Evolutionary conservation across 2,888 invertebrate species (phyloP).

Genomic region (Ornithoptera priamus): DNA sequence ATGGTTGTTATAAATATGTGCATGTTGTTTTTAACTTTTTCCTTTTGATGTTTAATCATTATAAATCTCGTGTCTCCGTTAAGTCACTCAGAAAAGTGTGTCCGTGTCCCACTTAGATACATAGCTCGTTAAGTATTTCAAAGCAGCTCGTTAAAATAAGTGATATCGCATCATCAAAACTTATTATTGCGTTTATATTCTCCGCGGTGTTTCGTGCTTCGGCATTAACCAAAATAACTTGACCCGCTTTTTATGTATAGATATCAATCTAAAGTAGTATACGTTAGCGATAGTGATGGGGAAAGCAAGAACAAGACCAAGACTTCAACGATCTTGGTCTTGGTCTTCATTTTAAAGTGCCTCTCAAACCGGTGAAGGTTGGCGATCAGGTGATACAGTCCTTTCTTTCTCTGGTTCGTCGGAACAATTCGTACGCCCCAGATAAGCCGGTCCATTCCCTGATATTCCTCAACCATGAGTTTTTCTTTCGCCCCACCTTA

Average conservation of each 20-base stretch:
- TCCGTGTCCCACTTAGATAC: constrained; percentile 33
- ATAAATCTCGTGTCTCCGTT: constrained; percentile 12
- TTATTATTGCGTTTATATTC: constrained; percentile 5
- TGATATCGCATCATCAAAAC: constrained; percentile 4
- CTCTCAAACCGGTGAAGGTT: too few species aligned
- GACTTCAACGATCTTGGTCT: too few species aligned
- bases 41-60: constrained; percentile 12
- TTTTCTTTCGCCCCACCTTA: too few species aligned
- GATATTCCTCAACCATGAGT: too few species aligned
- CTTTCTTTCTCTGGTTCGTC: too few species aligned
- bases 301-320: too few species aligned
- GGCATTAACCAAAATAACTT: not conserved
- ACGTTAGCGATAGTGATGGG: too few species aligned
- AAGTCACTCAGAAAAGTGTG: constrained; percentile 9
- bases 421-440: too few species aligned
- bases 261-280: too few species aligned
- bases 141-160: constrained; percentile 27
- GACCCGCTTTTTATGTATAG: not conserved
- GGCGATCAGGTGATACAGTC: too few species aligned
- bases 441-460: too few species aligned
- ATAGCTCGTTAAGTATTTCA: constrained; percentile 34
- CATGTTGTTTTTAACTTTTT: not conserved
- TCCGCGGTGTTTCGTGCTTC: not conserved
- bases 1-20: not conserved
- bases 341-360: too few species aligned